Evolutionary conservation across 2,888 invertebrate species (phyloP).

Genomic region (Phymatocera aterrima): DNA sequence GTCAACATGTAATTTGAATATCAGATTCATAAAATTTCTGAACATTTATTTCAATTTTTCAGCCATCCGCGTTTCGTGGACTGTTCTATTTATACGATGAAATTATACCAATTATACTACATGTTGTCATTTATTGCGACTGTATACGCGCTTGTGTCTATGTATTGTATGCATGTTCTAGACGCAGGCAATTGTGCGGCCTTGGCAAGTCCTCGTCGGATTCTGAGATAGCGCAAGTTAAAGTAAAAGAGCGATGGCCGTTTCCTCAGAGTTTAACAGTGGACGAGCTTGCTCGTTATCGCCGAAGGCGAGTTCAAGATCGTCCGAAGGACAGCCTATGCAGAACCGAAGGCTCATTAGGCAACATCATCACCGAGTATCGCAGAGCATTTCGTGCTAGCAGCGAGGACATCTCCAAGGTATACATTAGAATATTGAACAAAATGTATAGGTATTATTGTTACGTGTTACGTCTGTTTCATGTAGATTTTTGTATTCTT

Average conservation of each 20-base stretch:
- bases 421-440: neutral
- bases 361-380: constrained; percentile 64
- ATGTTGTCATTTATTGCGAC: too few relatives aligned
- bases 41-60: too few relatives aligned
- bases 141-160: neutral
- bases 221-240: constrained; percentile 68
- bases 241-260: constrained; percentile 62
- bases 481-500: neutral
- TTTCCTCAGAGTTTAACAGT: constrained; percentile 77
- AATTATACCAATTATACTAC: too few relatives aligned
- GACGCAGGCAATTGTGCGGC: constrained; percentile 61
- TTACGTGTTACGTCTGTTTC: neutral
- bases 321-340: constrained; percentile 67
- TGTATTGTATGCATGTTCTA: constrained; percentile 39
- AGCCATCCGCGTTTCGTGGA: neutral
- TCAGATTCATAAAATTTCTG: neutral
- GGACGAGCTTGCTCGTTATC: constrained; percentile 76
- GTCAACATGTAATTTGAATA: neutral
- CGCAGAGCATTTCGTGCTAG: constrained; percentile 65
- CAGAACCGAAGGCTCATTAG: constrained; percentile 48
- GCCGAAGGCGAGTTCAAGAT: constrained; percentile 74
- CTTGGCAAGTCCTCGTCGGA: constrained; percentile 70
- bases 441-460: neutral
- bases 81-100: too few relatives aligned
- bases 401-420: constrained; percentile 61